Evolutionary conservation across 2,113 vertebrate species (phyloP).

Genomic region (Chaetodon auriga): DNA sequence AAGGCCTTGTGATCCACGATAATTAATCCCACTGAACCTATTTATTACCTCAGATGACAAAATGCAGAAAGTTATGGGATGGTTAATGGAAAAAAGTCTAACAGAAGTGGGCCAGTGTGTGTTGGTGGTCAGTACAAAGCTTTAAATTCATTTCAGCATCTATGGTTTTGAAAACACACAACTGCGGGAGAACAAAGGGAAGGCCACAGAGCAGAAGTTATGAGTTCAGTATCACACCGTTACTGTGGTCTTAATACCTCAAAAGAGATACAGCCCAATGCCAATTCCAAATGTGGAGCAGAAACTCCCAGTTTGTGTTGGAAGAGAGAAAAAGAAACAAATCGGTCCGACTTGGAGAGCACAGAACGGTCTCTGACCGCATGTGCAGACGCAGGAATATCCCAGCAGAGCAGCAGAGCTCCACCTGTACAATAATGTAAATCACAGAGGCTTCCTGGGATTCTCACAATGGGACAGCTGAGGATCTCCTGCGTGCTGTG

Average conservation of each 20-base stretch:
- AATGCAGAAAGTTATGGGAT: constrained; percentile 11
- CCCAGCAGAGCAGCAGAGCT: constrained; percentile 61
- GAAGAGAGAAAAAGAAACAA: constrained; percentile 49
- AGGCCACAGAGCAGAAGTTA: constrained; percentile 4
- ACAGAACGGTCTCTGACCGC: constrained; percentile 38
- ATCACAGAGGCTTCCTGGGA: constrained; percentile 59
- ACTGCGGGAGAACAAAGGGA: constrained; percentile 17
- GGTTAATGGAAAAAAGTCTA: constrained; percentile 1
- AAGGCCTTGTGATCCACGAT: constrained; percentile 15
- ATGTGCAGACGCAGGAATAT: constrained; percentile 47
- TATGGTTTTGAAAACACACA: constrained; percentile 31
- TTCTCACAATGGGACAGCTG: constrained; percentile 50
- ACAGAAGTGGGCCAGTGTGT: background rate
- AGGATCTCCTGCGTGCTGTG: constrained; percentile 1
- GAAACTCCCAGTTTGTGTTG: constrained; percentile 51
- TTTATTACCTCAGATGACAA: constrained; percentile 25
- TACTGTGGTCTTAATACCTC: constrained; percentile 30
- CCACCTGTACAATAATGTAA: constrained; percentile 68
- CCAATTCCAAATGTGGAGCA: constrained; percentile 48
- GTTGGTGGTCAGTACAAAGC: constrained; percentile 34
- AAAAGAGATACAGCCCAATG: constrained; percentile 24
- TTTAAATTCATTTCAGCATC: constrained; percentile 29
- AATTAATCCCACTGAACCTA: constrained; percentile 49
- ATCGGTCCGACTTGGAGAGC: constrained; percentile 25
- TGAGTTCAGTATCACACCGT: constrained; percentile 32